Base-by-base conservation (phyloP, 2,797 vertebrate species). In the Gallirallus australis region DNA sequence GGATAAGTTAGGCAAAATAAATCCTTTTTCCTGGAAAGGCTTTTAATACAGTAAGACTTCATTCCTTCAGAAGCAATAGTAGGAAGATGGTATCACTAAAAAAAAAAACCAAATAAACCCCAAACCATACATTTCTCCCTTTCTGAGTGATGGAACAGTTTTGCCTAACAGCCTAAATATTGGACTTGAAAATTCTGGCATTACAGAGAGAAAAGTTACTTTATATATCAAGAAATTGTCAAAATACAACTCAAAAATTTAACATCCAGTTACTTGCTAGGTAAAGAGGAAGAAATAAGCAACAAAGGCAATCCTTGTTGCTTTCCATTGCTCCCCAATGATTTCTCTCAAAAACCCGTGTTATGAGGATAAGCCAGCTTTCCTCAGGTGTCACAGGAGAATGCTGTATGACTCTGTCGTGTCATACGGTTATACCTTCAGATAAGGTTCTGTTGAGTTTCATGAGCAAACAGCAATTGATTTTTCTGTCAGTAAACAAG, bases 391-490 rank as follows among this genome's bases (percentile, higher is more conserved):
- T 28, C 64, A 18, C 24, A 12, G 65, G 57, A 63, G 54, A 68
- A 5, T 24, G 15, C 35, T 37, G 6, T 16, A 2, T 5, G 11
- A 24, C 30, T 69, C 30, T 15, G 19, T 28, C 1, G 0, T 14
- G 54, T 19, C 87, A 20, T 20, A 30, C 7, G 25, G 19, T 10
- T 71, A 15, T 37, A 19, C 28, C 17, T 61, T 65, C 52, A 21
- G 33, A 24, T 7, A 35, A 69, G 35, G 5, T 48, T 40, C 50
- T 30, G 2, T 3, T 17, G 8, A 42, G 53, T 69, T 60, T 39
- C 21, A 1, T 10, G 12, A 61, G 31, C 33, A 35, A 81, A 59
- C 21, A 79, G 52, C 40, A 11, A 11, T 35, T 30, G 15, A 45
- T 73, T 72, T 70, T 39, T 71, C 27, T 72, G 60, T 50, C 31